Evolutionary conservation across 2,113 vertebrate genomes (phyloP).

Genomic region (Cinclus mexicanus): DNA sequence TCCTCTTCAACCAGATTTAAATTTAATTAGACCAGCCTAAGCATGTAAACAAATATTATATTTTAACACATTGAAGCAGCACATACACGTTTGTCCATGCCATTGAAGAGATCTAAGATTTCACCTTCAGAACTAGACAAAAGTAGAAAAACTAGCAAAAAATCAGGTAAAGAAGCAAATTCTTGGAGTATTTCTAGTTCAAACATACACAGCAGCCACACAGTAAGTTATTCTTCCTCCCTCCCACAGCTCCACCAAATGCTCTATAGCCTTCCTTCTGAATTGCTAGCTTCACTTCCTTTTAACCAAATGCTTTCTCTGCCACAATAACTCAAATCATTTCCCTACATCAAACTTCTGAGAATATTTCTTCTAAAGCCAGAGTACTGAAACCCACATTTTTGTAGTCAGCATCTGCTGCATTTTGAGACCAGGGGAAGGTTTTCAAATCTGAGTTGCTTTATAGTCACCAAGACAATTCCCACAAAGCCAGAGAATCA

Average conservation of each 20-base stretch:
- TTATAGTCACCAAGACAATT: not conserved
- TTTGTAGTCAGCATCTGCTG: not conserved
- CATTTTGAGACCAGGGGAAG: not conserved
- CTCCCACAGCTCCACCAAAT: not conserved
- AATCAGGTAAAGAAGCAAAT: not conserved
- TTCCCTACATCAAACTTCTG: not conserved
- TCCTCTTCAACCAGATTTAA: not conserved
- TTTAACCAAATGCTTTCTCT: not conserved
- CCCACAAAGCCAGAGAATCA: not conserved
- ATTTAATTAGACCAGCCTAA: not conserved
- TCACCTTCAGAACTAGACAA: not conserved
- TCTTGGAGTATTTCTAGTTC: not conserved
- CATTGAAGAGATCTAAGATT: not conserved
- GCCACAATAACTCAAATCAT: not conserved
- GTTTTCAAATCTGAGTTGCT: not conserved
- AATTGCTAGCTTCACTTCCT: not conserved
- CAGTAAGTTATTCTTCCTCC: not conserved
- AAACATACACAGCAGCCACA: not conserved
- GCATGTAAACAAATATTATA: not conserved
- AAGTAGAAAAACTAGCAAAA: not conserved
- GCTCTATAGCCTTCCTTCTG: not conserved
- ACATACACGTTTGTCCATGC: not conserved
- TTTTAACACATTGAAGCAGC: not conserved
- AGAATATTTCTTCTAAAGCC: not conserved
- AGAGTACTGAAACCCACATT: rapidly evolving